phyloP scores from a whole-genome alignment of 2,113 vertebrate genomes.

The Electrona antarctica region DNA sequence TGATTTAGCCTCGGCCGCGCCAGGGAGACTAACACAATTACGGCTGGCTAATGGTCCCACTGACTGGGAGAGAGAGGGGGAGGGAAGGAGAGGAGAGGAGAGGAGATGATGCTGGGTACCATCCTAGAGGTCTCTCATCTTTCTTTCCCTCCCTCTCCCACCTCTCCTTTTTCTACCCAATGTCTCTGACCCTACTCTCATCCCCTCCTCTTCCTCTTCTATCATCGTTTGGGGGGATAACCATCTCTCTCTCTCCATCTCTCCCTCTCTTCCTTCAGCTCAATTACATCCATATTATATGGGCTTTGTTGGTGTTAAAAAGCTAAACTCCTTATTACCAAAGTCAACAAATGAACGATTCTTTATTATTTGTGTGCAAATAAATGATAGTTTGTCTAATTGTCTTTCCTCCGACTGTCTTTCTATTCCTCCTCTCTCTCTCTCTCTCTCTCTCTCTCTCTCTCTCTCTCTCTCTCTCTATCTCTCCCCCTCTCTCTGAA shows the following conservation, averaged over 20 bases:
- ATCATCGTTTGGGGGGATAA: conserved; percentile 60
- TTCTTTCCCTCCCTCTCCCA: conserved; percentile 54
- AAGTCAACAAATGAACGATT: not conserved
- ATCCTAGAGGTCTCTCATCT: conserved; percentile 80
- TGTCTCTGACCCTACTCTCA: conserved; percentile 66
- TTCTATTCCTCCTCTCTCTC: no score
- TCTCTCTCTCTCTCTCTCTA: conserved; percentile 1
- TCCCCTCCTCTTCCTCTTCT: conserved; percentile 55
- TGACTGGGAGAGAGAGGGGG: conserved; percentile 72
- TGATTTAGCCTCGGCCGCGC: conserved; percentile 94
- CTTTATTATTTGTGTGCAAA: no score
- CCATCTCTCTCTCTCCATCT: conserved; percentile 17
- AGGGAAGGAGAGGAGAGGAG: conserved; percentile 34
- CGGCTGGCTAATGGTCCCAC: conserved; percentile 93
- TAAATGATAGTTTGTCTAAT: not conserved
- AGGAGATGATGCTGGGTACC: conserved; percentile 81
- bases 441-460: not conserved
- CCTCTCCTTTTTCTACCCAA: conserved; percentile 47
- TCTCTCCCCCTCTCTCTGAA: conserved; percentile 50
- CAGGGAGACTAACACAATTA: conserved; percentile 96
- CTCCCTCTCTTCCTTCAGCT: conserved; percentile 26
- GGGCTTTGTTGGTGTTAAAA: conserved; percentile 14
- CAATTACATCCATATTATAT: conserved; percentile 32
- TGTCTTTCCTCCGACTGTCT: not conserved
- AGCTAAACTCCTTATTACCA: conserved; percentile 27